Evolutionary conservation across 2,797 vertebrate genomes (phyloP).

Genomic region (Siniperca undulata): DNA sequence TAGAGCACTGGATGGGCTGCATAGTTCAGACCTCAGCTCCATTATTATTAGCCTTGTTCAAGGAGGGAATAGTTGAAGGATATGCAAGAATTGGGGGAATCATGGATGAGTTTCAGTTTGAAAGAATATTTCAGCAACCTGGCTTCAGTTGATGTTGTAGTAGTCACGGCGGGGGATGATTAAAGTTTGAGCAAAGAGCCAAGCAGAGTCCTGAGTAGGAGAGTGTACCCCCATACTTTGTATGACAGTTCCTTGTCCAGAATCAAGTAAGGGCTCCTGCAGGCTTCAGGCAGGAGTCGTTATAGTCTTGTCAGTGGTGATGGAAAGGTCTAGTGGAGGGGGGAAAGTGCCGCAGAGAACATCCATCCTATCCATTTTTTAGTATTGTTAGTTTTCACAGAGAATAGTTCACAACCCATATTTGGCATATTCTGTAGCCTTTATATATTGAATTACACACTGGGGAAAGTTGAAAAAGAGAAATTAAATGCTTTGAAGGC

Average conservation of each 20-base stretch:
- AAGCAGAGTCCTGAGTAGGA: constrained; percentile 2
- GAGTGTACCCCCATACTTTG: neutral
- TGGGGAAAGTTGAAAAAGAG: neutral
- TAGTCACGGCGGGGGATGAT: constrained; percentile 33
- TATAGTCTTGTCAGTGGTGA: constrained; percentile 57
- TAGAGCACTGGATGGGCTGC: neutral
- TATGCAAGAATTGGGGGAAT: neutral
- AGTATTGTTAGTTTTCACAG: constrained; percentile 41
- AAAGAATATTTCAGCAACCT: constrained; percentile 35
- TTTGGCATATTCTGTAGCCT: neutral
- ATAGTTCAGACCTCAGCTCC: neutral
- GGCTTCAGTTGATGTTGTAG: constrained; percentile 12
- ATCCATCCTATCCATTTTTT: constrained; percentile 44
- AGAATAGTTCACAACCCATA: constrained; percentile 17
- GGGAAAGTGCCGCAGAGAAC: constrained; percentile 15
- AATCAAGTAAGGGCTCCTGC: constrained; percentile 41
- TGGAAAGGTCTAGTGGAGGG: constrained; percentile 38
- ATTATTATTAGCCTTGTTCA: constrained; percentile 22
- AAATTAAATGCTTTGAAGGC: constrained; percentile 18
- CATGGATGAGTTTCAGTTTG: constrained; percentile 17
- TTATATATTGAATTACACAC: neutral
- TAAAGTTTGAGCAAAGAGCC: constrained; percentile 47
- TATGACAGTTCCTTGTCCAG: constrained; percentile 53
- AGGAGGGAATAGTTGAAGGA: constrained; percentile 1
- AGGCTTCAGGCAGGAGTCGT: constrained; percentile 38